Percentiles rank a stretch among this genome's conserved stretches.
Evolutionary conservation across 2,797 vertebrate genomes (phyloP).

Genomic region (Clarias laeviceps): DNA sequence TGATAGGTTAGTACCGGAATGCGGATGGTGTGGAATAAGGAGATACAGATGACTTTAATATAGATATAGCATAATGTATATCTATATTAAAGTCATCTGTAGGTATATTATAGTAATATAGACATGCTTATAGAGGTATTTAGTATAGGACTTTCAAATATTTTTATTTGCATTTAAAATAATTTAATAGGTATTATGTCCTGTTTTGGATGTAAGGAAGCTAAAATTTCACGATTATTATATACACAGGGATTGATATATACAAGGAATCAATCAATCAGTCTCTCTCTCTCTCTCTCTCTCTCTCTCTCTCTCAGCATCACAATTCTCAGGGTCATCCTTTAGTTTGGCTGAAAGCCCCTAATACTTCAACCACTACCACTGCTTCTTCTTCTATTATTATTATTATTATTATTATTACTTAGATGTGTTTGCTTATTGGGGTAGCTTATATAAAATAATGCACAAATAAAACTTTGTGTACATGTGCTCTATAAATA

Average conservation of each 20-base stretch:
- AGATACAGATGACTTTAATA: background rate
- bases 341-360: background rate
- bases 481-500: background rate
- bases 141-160: background rate
- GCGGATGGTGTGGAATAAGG: background rate
- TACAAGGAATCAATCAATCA: too few relatives aligned
- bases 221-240: too few relatives aligned
- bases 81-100: too few relatives aligned
- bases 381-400: too few relatives aligned
- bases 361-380: too few relatives aligned
- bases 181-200: background rate
- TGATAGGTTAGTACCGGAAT: constrained; percentile 15
- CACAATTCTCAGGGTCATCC: background rate
- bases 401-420: background rate
- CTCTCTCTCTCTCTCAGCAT: background rate
- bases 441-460: background rate
- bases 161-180: background rate
- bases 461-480: background rate
- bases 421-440: too few relatives aligned
- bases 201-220: background rate
- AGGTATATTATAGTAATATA: too few relatives aligned
- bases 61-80: too few relatives aligned
- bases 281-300: too few relatives aligned
- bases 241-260: too few relatives aligned
- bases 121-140: background rate